Evolutionary conservation across 2,888 invertebrate genomes (phyloP), one percentile per base, ranked within the genome.

Genomic region (Polymixis flavicincta): DNA sequence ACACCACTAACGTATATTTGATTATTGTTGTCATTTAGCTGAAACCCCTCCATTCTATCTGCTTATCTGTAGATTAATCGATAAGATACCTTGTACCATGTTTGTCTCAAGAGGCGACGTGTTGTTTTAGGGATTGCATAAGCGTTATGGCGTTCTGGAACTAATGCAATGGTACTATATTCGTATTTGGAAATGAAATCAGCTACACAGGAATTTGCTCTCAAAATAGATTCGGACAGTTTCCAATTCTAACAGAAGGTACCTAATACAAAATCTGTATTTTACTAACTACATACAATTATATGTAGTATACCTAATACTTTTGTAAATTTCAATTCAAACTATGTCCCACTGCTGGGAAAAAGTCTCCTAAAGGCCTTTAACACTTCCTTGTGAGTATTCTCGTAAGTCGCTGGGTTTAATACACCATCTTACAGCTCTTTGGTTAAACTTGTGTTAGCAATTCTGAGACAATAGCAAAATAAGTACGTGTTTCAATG

Each of bases 1-100:
- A 88, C 86, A 85, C 85, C 85, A 87, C 88, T 86, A 88, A 85
- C 88, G 83, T 80, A 78, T 76, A 80, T 83, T 86, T 84, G 84
- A 87, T 89, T 78, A 65, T 79, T 66, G 71, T 70, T 85, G 79
- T 85, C 82, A 84, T 84, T 82, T 80, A 78, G 55, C 64, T 61
- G 66, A 37, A 73, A 59, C 65, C 59, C 64, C 60, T 78, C 66
- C 69, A 75, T 50, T 72, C 57, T 80, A 71, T 71, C 71, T 65
- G 55, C 65, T 72, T 82, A 87, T 84, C 79, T 80, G 59, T 79
- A 76, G 78, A 84, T 84, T 69, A 69, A 78, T 87, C 82, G 76
- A 79, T 82, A 77, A 76, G 79, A 82, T 78, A 81, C 37, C 32
- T 28, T n/a, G 50, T 19, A 55, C 57, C 54, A 48, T 64, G 71